A percentile compares a stretch with the other conserved stretches of the same genome.
Evolutionary conservation across 2,113 vertebrate genomes (phyloP).

Genomic region (Chinchilla lanigera): DNA sequence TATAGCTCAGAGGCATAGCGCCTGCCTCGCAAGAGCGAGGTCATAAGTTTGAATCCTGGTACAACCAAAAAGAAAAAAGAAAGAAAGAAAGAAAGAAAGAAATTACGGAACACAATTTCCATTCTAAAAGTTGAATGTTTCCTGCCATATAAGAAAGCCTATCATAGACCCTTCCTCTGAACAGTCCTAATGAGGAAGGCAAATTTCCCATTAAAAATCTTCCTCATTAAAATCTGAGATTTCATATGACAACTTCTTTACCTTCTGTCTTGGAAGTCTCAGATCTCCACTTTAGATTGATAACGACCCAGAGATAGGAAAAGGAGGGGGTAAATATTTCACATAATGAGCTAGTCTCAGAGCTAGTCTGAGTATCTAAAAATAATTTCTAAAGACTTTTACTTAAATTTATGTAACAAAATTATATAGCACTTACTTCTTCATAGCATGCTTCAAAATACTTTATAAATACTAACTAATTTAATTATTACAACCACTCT

Average conservation of each 20-base stretch:
- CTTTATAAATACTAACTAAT: not conserved
- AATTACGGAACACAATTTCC: not conserved
- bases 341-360: not conserved
- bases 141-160: not conserved
- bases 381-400: conserved; percentile 11
- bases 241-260: not conserved
- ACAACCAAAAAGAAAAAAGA: too few species aligned
- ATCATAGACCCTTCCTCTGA: not conserved
- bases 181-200: not conserved
- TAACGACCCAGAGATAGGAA: not conserved
- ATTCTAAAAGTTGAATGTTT: not conserved
- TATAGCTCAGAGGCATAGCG: too few species aligned
- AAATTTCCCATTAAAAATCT: not conserved
- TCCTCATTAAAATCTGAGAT: not conserved
- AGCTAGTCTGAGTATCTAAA: not conserved
- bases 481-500: not conserved
- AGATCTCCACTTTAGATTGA: not conserved
- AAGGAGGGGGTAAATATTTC: not conserved
- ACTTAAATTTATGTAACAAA: conserved; percentile 44
- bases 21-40: too few species aligned
- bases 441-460: not conserved
- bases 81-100: too few species aligned
- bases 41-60: too few species aligned
- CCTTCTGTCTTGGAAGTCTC: not conserved
- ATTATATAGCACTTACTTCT: not conserved